Percentiles rank a stretch among this genome's conserved stretches.
Evolutionary conservation across 2,888 invertebrate species (phyloP).

Genomic region (Helicoverpa assulta): DNA sequence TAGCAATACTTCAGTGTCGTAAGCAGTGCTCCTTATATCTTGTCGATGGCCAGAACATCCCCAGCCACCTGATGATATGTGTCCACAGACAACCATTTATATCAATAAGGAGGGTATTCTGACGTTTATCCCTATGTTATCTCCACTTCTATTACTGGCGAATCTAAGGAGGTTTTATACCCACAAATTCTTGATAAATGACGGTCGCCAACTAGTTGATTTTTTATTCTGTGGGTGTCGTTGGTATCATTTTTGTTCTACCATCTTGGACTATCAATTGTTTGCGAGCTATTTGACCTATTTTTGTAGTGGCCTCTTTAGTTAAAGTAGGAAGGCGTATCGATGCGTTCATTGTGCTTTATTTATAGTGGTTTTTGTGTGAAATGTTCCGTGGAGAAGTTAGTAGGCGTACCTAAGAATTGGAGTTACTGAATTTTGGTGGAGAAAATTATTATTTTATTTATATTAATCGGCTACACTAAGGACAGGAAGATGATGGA

Average conservation of each 20-base stretch:
- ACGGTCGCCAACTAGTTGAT: constrained; percentile 27
- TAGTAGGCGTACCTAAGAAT: not conserved
- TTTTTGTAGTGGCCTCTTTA: constrained; percentile 24
- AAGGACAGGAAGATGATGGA: too few relatives aligned
- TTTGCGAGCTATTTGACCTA: constrained; percentile 40
- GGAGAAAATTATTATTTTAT: not conserved
- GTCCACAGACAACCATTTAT: constrained; percentile 58
- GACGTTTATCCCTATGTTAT: constrained; percentile 56
- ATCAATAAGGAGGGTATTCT: constrained; percentile 59
- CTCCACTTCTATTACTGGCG: constrained; percentile 43
- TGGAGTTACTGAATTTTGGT: not conserved
- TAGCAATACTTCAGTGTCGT: constrained; percentile 14
- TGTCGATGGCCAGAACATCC: constrained; percentile 21
- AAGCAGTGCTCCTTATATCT: constrained; percentile 24
- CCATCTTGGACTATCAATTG: constrained; percentile 24
- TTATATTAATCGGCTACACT: not conserved
- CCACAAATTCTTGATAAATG: constrained; percentile 46
- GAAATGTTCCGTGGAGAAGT: constrained; percentile 7
- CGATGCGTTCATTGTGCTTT: constrained; percentile 22
- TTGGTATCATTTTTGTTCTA: constrained; percentile 25
- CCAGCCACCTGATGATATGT: constrained; percentile 71
- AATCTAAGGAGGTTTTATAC: constrained; percentile 39
- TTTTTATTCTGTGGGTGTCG: constrained; percentile 47
- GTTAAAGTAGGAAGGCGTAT: constrained; percentile 30
- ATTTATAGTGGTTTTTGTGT: constrained; percentile 4